A percentile compares a stretch with the other conserved stretches of the same genome.
Conservation (phyloP, 2,113 vertebrate species). For the Leptobrachium ailaonicum region DNA sequence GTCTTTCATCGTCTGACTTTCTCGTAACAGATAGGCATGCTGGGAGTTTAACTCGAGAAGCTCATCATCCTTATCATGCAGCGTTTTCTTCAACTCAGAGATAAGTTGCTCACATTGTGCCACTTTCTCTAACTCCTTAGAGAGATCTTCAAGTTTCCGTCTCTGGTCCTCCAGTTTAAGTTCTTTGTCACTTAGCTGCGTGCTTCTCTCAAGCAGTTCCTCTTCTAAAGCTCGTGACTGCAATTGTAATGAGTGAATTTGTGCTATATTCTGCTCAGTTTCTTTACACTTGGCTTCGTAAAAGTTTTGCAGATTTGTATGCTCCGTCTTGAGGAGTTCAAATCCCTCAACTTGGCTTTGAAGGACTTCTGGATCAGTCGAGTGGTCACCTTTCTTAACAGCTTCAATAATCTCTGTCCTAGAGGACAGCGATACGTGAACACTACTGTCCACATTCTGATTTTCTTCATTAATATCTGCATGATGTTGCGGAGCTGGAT, state of each 20-base stretch:
- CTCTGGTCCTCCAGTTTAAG: conserved; percentile 58
- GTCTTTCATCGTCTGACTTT: conserved; percentile 52
- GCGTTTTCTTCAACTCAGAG: conserved; percentile 41
- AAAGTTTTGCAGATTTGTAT: conserved; percentile 55
- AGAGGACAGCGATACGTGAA: conserved; percentile 69
- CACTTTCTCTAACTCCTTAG: conserved; percentile 56
- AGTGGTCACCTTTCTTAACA: conserved; percentile 64
- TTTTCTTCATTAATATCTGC: conserved; percentile 66
- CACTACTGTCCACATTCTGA: conserved; percentile 68
- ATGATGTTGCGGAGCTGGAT: not conserved
- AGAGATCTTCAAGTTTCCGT: conserved; percentile 44
- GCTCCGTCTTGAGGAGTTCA: conserved; percentile 53
- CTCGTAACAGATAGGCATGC: conserved; percentile 54
- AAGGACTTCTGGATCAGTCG: conserved; percentile 66
- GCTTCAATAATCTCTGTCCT: conserved; percentile 66
- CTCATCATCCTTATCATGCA: conserved; percentile 55
- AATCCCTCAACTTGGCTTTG: conserved; percentile 63
- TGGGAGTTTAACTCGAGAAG: conserved; percentile 47
- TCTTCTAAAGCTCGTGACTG: conserved; percentile 56
- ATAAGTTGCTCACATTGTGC: conserved; percentile 51
- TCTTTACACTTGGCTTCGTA: conserved; percentile 63
- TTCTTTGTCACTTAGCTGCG: conserved; percentile 54
- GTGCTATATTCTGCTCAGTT: conserved; percentile 53
- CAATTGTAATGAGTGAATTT: conserved; percentile 52
- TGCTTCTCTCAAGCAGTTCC: conserved; percentile 56